Percentiles rank a stretch among this genome's conserved stretches.
Conservation (phyloP, 2,797 vertebrate species). For the Rhodeus uyekii region DNA sequence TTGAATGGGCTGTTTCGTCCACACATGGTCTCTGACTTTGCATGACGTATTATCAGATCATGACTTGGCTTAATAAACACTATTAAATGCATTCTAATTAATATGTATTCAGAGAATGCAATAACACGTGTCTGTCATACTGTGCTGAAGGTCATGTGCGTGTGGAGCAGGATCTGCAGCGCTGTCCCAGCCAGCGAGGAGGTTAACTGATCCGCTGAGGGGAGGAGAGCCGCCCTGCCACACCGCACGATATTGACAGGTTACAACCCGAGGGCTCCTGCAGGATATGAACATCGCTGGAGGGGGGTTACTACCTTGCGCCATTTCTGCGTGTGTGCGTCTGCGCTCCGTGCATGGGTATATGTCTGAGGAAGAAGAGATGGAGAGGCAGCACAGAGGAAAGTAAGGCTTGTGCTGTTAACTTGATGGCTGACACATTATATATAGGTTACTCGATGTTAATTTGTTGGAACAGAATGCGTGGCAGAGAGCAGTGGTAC, state of each 20-base stretch:
- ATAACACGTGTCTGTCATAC: not conserved
- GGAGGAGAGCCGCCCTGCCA: slow-evolving; percentile 60
- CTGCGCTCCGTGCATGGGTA: slow-evolving; percentile 13
- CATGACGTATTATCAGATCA: not conserved
- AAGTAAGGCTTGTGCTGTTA: slow-evolving; percentile 28
- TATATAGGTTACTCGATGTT: slow-evolving; percentile 65
- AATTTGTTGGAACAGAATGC: slow-evolving; percentile 31
- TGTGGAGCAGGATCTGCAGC: slow-evolving; percentile 66
- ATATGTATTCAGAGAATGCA: slow-evolving; percentile 8
- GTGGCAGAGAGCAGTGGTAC: slow-evolving; percentile 47
- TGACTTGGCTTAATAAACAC: not conserved
- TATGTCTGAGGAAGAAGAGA: not conserved
- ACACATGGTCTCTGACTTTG: not conserved
- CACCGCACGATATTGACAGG: slow-evolving; percentile 79
- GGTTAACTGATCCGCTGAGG: slow-evolving; percentile 76
- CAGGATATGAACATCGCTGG: slow-evolving; percentile 84
- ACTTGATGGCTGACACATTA: slow-evolving; percentile 39
- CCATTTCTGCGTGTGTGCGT: slow-evolving; percentile 43
- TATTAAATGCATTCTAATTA: slow-evolving; percentile 3
- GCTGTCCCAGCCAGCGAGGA: slow-evolving; percentile 70
- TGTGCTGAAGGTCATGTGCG: slow-evolving; percentile 36
- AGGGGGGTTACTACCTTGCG: slow-evolving; percentile 76
- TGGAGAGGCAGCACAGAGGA: slow-evolving; percentile 29
- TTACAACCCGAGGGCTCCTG: slow-evolving; percentile 84
- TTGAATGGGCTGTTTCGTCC: not conserved